A percentile compares a stretch with the other conserved stretches of the same genome.
Evolutionary conservation across 2,888 invertebrate species (phyloP).

Genomic region (Actias luna): DNA sequence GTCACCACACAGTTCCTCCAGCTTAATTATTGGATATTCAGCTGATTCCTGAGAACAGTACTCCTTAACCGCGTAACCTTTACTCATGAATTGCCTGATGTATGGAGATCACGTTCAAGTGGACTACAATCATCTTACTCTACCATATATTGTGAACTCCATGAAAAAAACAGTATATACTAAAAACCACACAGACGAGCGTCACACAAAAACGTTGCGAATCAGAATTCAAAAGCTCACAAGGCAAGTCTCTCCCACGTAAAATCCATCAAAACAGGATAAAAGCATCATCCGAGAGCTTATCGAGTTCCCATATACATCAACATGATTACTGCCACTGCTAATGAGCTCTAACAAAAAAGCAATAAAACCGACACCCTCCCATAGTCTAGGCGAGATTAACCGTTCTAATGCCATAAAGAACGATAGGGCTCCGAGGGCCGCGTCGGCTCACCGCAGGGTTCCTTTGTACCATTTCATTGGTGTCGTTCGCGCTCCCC

Average conservation of each 20-base stretch:
- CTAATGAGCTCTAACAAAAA: constrained; percentile 41
- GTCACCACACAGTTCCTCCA: no score
- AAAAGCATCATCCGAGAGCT: constrained; percentile 14
- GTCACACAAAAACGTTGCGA: no score
- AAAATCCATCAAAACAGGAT: not conserved
- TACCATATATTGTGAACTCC: no score
- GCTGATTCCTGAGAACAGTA: no score
- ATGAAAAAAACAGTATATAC: no score
- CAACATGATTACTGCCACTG: constrained; percentile 32
- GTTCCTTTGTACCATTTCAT: constrained; percentile 35
- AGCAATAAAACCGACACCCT: constrained; percentile 64
- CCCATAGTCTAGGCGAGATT: constrained; percentile 55
- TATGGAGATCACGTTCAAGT: no score
- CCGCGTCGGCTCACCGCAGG: constrained; percentile 22
- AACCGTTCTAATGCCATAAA: constrained; percentile 42
- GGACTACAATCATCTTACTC: no score
- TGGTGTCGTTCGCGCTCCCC: constrained; percentile 25
- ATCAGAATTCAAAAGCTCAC: no score
- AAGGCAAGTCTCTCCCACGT: not conserved
- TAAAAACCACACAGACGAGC: no score
- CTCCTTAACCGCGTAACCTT: no score
- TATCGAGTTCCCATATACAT: constrained; percentile 15
- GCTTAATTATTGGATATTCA: no score
- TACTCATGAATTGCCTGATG: no score
- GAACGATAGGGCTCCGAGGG: constrained; percentile 23